phyloP scores from a whole-genome alignment of 2,113 vertebrate species.

The Campylomormyrus tamandua region DNA sequence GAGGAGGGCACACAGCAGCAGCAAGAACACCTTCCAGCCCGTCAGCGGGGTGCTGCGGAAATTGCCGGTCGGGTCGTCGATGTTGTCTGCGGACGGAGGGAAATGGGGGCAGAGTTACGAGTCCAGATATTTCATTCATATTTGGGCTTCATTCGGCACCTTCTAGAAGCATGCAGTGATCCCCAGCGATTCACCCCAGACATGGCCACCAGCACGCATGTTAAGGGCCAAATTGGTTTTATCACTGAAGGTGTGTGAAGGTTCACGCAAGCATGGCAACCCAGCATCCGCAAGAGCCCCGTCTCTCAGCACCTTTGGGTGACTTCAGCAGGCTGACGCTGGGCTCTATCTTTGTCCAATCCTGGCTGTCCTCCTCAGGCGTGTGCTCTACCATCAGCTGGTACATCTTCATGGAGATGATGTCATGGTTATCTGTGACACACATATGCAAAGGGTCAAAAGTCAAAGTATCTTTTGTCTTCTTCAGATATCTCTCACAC shows the following conservation, averaged over 20 bases:
- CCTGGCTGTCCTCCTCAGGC: slow-evolving; percentile 79
- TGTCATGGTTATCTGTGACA: slow-evolving; percentile 86
- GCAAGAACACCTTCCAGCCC: slow-evolving; percentile 91
- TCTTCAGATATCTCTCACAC: not conserved
- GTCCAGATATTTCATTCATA: not conserved
- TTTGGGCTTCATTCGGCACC: not conserved
- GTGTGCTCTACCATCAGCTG: slow-evolving; percentile 95
- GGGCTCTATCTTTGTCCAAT: slow-evolving; percentile 98
- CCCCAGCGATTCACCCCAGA: not conserved
- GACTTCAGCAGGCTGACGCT: slow-evolving; percentile 90
- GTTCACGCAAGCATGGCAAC: not conserved
- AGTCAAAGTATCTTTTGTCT: not conserved
- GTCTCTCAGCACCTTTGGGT: slow-evolving; percentile 74
- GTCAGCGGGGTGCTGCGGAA: slow-evolving; percentile 88
- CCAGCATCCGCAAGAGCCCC: not conserved
- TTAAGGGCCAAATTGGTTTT: not conserved
- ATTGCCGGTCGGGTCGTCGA: slow-evolving; percentile 92
- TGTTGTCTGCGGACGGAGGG: slow-evolving; percentile 69
- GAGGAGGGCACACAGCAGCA: slow-evolving; percentile 84
- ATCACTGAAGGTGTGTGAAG: not conserved
- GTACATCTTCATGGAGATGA: slow-evolving; percentile 97
- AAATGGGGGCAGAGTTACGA: not conserved
- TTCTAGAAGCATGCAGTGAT: not conserved
- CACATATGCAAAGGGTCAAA: not conserved
- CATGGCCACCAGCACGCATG: not conserved